Evolutionary conservation across 2,113 vertebrate species (phyloP).

Genomic region (Actenoides hombroni): DNA sequence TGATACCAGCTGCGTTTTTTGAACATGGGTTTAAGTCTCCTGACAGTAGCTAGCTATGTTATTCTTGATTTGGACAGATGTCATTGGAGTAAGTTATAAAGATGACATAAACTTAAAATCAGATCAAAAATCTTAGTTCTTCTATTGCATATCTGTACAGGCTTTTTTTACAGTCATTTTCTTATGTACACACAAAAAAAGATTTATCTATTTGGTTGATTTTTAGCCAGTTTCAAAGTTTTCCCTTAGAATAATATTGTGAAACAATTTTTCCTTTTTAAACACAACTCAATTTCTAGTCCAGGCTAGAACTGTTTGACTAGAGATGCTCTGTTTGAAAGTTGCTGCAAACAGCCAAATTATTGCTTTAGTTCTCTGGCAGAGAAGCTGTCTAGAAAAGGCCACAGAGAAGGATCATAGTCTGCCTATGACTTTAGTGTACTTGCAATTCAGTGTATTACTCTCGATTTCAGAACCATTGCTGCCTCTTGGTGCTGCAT

Average conservation of each 20-base stretch:
- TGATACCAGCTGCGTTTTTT: not conserved
- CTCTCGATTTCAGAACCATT: not conserved
- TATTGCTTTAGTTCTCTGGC: not conserved
- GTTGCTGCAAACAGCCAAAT: not conserved
- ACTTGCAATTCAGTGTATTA: not conserved
- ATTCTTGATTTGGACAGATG: not conserved
- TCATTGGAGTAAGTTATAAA: not conserved
- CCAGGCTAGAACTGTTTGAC: not conserved
- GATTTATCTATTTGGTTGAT: not conserved
- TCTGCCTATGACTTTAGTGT: not conserved
- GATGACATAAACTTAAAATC: not conserved
- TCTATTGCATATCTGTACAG: not conserved
- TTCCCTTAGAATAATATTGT: not conserved
- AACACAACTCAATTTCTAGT: not conserved
- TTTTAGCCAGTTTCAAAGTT: not conserved
- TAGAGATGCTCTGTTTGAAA: not conserved
- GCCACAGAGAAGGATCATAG: not conserved
- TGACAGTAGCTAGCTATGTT: not conserved
- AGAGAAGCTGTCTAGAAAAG: not conserved
- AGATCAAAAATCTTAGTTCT: not conserved
- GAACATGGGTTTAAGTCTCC: not conserved
- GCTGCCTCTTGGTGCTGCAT: not conserved
- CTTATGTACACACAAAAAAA: not conserved
- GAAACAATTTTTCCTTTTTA: not conserved
- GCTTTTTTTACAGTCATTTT: not conserved